Percentiles rank a stretch among this genome's conserved stretches.
These are phyloP conservation scores for Ophion ellenae DNA, from an alignment of 2,888 invertebrate genomes.

Conservation along the genomic window DNA sequence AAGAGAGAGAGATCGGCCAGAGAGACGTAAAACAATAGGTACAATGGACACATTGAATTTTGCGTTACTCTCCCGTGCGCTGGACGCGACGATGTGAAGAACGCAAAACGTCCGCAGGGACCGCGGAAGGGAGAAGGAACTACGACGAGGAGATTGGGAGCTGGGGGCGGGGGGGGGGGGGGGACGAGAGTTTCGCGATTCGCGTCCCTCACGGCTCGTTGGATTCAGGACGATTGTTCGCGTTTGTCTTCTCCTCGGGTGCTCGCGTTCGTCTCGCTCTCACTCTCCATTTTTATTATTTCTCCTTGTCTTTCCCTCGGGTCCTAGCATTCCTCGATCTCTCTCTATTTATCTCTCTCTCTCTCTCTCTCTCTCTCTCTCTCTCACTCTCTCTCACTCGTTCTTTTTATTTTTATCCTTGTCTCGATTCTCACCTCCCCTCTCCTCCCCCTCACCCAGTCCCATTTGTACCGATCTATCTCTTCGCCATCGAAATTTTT, in stretches of 20 bases:
- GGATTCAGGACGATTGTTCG: conserved; percentile 68
- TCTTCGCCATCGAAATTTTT: conserved; percentile 4
- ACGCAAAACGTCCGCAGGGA: conserved; percentile 43
- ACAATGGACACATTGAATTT: conserved; percentile 66
- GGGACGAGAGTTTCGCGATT: conserved; percentile 56
- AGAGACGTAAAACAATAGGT: conserved; percentile 65
- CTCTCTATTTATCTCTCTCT: conserved; percentile 21
- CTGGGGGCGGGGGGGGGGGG: conserved; percentile 17
- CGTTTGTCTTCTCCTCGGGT: conserved; percentile 65
- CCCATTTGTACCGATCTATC: background rate
- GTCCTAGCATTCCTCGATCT: conserved; percentile 15
- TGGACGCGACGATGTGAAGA: conserved; percentile 63
- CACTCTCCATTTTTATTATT: conserved; percentile 37
- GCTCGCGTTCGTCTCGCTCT: conserved; percentile 21
- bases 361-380: conserved; percentile 9
- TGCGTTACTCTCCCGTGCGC: conserved; percentile 57
- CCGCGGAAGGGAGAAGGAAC: conserved; percentile 18
- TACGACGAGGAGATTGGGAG: background rate
- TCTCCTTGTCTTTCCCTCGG: conserved; percentile 21
- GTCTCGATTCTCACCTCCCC: conserved; percentile 4
- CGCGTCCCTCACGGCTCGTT: conserved; percentile 66
- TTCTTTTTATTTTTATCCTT: conserved; percentile 35
- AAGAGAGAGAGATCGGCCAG: conserved; percentile 42
- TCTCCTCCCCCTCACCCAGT: background rate
- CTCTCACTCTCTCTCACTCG: conserved; percentile 30